Evolutionary conservation across 1,140 invertebrate genomes (phyloP), one percentile per base, ranked within the genome.

Genomic region (Drosophila bifasciata): DNA sequence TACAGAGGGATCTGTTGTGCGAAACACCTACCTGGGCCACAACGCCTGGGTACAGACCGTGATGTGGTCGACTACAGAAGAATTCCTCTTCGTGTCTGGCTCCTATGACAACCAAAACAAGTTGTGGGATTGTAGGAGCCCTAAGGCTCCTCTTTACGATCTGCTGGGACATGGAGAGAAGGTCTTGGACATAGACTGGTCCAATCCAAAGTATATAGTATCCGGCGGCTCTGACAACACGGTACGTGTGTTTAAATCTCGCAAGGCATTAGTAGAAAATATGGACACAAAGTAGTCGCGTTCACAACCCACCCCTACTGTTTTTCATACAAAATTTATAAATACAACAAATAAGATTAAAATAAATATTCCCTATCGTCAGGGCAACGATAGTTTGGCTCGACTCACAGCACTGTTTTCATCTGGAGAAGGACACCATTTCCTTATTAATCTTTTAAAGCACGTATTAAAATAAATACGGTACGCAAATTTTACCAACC

Each of bases 221-320:
- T 99, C 97, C 57, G 99, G 98, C 16, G 96, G 97, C 6, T 95
- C 97, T 23, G 99, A 99, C 92, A 98, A 98, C 91, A 96, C 97
- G 25, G 93, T 99, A 16, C 96, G 98, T 91, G 95, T 99, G 79
- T 99, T 97, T 81, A 95, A 96, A 92, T 93, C 95, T 0, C 94
- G 94, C 74, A 91, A 92, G 49, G 84, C 81, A 16, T 44, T 72
- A 2, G 32, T 45, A 13, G 78, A 88, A 19, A 46, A 74, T 16
- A 78, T 62, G 62, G 78, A 86, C n/a, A 75, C 64, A 6, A 84
- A 84, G 40, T 78, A 63, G 32, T 36, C 3, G 3, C 9, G 5
- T 36, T 36, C 3, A 13, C 9, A 36, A 13, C 23, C 23, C 23
- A 25, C 74, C 16, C 13, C 16, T 55, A 55, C 3, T 36, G 45